phyloP scores from a whole-genome alignment of 2,888 invertebrate species.

The Ptilodon capucinus region DNA sequence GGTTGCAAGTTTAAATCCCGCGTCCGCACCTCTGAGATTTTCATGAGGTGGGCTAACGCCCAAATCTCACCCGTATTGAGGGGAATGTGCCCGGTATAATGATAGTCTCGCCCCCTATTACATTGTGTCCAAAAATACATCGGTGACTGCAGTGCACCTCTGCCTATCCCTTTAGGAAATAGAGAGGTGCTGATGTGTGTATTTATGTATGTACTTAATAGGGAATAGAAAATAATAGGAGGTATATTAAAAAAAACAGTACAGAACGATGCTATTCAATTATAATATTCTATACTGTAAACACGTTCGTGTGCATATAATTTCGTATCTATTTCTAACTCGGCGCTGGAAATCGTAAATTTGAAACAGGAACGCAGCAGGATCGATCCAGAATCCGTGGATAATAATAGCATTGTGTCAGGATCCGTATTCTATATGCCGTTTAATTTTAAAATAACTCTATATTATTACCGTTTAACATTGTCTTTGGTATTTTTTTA shows the following conservation, averaged over 20 bases:
- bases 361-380: background rate
- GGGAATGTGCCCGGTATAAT: too few species aligned
- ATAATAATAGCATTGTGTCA: background rate
- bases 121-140: too few species aligned
- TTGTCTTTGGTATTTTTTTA: background rate
- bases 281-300: background rate
- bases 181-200: too few species aligned
- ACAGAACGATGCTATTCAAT: background rate
- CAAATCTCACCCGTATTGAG: too few species aligned
- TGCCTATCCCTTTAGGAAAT: too few species aligned
- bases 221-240: too few species aligned
- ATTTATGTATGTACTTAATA: too few species aligned
- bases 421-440: background rate
- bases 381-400: background rate
- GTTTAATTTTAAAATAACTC: background rate
- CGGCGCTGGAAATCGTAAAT: constrained; percentile 1
- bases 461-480: background rate
- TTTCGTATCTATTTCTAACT: background rate
- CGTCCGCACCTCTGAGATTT: too few species aligned
- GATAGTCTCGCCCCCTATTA: too few species aligned
- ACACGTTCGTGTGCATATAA: background rate
- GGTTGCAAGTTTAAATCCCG: too few species aligned
- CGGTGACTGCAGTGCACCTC: too few species aligned
- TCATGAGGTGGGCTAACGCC: too few species aligned
- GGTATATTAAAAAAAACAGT: background rate